Percentiles rank a stretch among this genome's conserved stretches.
These are phyloP conservation scores for Conger conger DNA, from an alignment of 2,113 vertebrate genomes.

Conservation along the genomic window DNA sequence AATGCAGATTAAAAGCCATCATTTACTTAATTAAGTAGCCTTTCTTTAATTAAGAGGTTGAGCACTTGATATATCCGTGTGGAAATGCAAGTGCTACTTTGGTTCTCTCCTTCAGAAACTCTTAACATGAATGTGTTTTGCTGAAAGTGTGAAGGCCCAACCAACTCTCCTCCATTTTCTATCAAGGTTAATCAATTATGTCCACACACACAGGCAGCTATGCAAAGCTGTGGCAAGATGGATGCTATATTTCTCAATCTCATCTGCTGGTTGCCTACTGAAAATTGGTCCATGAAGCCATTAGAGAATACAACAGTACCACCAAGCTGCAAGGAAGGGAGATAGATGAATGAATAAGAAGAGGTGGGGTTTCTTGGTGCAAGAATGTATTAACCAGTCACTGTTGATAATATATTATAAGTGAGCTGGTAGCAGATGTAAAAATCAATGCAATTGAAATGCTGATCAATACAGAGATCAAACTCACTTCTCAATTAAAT, in stretches of 20 bases:
- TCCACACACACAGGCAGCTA: not conserved
- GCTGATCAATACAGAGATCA: constrained; percentile 75
- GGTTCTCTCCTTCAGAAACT: too few species aligned
- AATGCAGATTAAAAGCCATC: constrained; percentile 52
- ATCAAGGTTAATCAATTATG: not conserved
- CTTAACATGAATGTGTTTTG: not conserved
- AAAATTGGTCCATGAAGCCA: constrained; percentile 29
- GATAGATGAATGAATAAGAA: constrained; percentile 28
- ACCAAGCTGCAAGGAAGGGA: constrained; percentile 68
- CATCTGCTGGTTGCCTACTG: not conserved
- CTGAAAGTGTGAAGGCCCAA: not conserved
- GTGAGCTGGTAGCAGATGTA: not conserved
- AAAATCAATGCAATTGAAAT: constrained; percentile 72
- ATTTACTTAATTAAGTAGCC: constrained; percentile 63
- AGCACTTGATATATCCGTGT: not conserved
- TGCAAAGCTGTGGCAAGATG: not conserved
- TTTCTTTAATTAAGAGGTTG: too few species aligned
- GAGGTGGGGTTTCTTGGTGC: constrained; percentile 1
- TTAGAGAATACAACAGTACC: constrained; percentile 77
- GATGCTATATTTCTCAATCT: not conserved
- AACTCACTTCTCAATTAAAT: not conserved
- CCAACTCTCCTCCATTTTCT: not conserved
- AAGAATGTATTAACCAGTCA: not conserved
- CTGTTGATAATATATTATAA: not conserved
- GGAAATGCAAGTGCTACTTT: not conserved